phyloP scores from a whole-genome alignment of 1,140 invertebrate genomes.

The Microvelia longipes region DNA sequence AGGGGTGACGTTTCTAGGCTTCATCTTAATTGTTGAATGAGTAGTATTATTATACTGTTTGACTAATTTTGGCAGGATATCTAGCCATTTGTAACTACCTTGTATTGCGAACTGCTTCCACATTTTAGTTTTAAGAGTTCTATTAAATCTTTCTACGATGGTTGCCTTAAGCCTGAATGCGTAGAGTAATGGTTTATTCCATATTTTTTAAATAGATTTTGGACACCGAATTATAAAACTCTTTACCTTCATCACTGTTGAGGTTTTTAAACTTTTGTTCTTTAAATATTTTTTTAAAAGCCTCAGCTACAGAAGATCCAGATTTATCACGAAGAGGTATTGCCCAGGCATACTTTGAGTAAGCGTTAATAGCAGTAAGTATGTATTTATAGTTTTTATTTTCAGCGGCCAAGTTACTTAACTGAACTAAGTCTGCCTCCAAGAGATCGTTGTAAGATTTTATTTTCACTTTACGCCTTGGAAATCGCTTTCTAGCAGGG shows the following conservation, averaged over 20 bases:
- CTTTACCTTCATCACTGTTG: slow-evolving; percentile 27
- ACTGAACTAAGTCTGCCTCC: not conserved
- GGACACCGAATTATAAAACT: slow-evolving; percentile 24
- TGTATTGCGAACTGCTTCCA: slow-evolving; percentile 26
- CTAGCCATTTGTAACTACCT: slow-evolving; percentile 25
- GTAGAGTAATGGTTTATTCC: slow-evolving; percentile 26
- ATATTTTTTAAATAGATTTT: slow-evolving; percentile 11
- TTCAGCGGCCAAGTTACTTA: not conserved
- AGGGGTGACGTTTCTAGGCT: slow-evolving; percentile 23
- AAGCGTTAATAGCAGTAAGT: not conserved
- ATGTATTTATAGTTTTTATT: not conserved
- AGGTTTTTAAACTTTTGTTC: slow-evolving; percentile 15
- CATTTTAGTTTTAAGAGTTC: slow-evolving; percentile 29
- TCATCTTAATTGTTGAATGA: slow-evolving; percentile 28
- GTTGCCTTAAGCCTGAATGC: slow-evolving; percentile 28
- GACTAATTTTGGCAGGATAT: slow-evolving; percentile 25
- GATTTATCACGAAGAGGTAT: not conserved
- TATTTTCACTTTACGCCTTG: not conserved
- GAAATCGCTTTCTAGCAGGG: not conserved
- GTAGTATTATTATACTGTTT: slow-evolving; percentile 28
- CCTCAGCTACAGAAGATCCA: not conserved
- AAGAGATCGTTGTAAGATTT: not conserved
- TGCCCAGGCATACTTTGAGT: not conserved
- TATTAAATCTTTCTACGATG: slow-evolving; percentile 30
- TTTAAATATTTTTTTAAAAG: slow-evolving; percentile 3